These are phyloP conservation scores for Drosophila tani DNA, from an alignment of 1,140 invertebrate species.

Conservation along the genomic window DNA sequence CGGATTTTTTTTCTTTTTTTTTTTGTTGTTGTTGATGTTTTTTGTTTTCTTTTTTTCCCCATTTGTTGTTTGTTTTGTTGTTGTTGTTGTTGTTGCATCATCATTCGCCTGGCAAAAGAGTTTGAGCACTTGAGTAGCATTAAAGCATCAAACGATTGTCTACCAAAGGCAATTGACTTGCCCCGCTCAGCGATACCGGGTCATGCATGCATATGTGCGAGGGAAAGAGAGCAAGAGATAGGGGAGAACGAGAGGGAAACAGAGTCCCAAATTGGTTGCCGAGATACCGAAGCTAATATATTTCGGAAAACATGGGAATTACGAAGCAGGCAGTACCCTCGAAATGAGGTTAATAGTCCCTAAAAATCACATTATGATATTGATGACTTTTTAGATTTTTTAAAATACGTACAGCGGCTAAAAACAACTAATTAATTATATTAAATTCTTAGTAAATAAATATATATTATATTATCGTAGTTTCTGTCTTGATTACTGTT, in stretches of 20 bases:
- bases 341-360: neutral
- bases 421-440: too few species aligned
- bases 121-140: constrained; percentile 75
- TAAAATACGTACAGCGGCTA: too few species aligned
- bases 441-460: too few species aligned
- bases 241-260: neutral
- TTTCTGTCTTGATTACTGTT: too few species aligned
- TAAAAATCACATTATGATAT: too few species aligned
- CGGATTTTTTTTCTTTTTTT: neutral
- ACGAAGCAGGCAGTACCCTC: neutral
- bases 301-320: neutral
- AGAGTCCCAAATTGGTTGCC: constrained; percentile 5
- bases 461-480: too few species aligned
- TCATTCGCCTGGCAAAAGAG: constrained; percentile 63
- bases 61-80: constrained; percentile 15
- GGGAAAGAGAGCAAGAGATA: neutral
- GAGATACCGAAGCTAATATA: neutral
- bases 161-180: constrained; percentile 42
- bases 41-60: constrained; percentile 5
- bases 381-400: too few species aligned
- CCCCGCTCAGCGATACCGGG: constrained; percentile 20
- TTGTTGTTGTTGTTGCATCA: constrained; percentile 41
- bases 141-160: constrained; percentile 72
- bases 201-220: constrained; percentile 5
- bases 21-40: constrained; percentile 30